These are phyloP conservation scores for Xylota segnis DNA, from an alignment of 2,888 invertebrate genomes.

Conservation along the genomic window DNA sequence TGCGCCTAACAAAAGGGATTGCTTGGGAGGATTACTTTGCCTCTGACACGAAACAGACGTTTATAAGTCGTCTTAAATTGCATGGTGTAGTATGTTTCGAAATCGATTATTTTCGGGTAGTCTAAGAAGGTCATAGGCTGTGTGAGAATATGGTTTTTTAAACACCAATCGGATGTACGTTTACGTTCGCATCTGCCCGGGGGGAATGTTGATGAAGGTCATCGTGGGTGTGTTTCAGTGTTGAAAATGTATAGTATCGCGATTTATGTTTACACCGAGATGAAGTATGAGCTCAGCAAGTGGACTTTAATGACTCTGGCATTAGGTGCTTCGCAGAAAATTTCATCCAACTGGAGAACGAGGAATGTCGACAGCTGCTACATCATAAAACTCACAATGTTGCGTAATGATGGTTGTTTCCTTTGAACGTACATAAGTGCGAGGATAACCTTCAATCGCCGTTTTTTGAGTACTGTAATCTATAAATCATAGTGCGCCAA, in stretches of 20 bases:
- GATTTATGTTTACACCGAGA: not conserved
- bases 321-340: not conserved
- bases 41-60: not conserved
- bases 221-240: not conserved
- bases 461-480: too few species aligned
- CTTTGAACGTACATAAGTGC: too few species aligned
- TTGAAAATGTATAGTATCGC: not conserved
- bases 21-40: not conserved
- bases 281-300: not conserved
- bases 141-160: not conserved
- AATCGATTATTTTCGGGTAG: conserved; percentile 15
- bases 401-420: too few species aligned
- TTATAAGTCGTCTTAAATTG: conserved; percentile 9
- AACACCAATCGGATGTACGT: not conserved
- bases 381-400: too few species aligned
- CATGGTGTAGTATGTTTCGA: not conserved
- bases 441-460: too few species aligned
- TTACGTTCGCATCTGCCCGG: not conserved
- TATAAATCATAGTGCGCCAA: not conserved
- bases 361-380: not conserved
- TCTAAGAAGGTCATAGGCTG: not conserved
- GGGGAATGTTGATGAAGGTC: not conserved
- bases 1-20: not conserved
- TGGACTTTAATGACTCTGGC: not conserved
- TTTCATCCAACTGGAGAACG: not conserved